phyloP scores from a whole-genome alignment of 2,888 invertebrate genomes.

The Polyploca ridens region DNA sequence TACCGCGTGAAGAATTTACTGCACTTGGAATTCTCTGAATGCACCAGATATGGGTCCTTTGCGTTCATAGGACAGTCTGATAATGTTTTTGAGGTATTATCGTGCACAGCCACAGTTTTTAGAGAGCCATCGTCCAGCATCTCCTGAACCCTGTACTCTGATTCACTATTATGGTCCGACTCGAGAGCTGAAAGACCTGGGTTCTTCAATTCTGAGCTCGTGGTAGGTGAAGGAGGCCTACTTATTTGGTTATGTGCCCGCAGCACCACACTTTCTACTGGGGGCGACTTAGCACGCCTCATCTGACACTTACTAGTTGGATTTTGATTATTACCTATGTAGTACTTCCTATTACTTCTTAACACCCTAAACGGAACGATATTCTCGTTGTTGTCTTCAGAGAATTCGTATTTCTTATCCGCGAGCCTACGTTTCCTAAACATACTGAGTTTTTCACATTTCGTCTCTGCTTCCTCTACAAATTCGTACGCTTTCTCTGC shows the following conservation, averaged over 20 bases:
- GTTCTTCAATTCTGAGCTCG: slow-evolving; percentile 57
- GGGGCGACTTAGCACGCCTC: slow-evolving; percentile 72
- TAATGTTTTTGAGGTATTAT: slow-evolving; percentile 78
- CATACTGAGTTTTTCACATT: slow-evolving; percentile 93
- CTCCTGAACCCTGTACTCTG: slow-evolving; percentile 78
- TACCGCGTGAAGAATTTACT: slow-evolving; percentile 87
- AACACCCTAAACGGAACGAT: slow-evolving; percentile 87
- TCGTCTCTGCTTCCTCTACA: slow-evolving; percentile 91
- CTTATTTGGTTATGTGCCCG: slow-evolving; percentile 78
- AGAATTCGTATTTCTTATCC: slow-evolving; percentile 96
- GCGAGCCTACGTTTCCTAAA: slow-evolving; percentile 93
- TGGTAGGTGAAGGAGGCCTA: slow-evolving; percentile 63
- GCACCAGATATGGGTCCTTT: slow-evolving; percentile 79
- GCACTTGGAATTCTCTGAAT: slow-evolving; percentile 84
- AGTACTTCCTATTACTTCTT: slow-evolving; percentile 82
- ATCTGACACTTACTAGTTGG: slow-evolving; percentile 60
- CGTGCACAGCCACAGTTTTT: slow-evolving; percentile 78
- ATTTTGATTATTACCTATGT: slow-evolving; percentile 52
- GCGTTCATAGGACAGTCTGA: slow-evolving; percentile 76
- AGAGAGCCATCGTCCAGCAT: slow-evolving; percentile 81
- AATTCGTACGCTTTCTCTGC: slow-evolving; percentile 93
- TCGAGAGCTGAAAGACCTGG: slow-evolving; percentile 56
- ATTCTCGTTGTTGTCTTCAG: slow-evolving; percentile 89
- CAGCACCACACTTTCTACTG: slow-evolving; percentile 72
- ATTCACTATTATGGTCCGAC: slow-evolving; percentile 74